Conservation (phyloP, 1,140 invertebrate genomes). For the Harpegnathos saltator region DNA sequence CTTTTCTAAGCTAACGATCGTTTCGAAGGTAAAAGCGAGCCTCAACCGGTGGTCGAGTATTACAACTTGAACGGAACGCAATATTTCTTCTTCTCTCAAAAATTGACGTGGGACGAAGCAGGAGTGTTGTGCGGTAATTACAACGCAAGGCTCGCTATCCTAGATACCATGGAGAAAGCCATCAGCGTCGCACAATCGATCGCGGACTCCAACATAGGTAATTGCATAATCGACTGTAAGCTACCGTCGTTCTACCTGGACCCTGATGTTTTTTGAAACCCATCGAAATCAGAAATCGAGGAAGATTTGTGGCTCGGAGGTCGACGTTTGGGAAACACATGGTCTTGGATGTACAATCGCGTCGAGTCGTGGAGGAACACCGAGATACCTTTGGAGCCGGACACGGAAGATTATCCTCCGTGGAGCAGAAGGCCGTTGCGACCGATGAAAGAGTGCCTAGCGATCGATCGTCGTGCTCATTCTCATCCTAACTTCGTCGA, state of each 20-base stretch:
- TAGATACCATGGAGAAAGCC: slow-evolving; percentile 73
- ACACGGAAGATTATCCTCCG: slow-evolving; percentile 72
- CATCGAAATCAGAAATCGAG: slow-evolving; percentile 66
- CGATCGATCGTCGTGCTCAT: slow-evolving; percentile 67
- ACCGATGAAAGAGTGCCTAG: slow-evolving; percentile 74
- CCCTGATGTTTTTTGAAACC: no score
- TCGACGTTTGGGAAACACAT: slow-evolving; percentile 65
- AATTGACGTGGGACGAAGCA: slow-evolving; percentile 74
- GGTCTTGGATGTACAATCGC: slow-evolving; percentile 71
- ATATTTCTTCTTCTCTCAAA: slow-evolving; percentile 74
- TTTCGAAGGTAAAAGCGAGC: slow-evolving; percentile 61
- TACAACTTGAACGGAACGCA: slow-evolving; percentile 66
- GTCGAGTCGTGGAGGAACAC: slow-evolving; percentile 49
- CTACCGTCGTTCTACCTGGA: no score
- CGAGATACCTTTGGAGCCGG: slow-evolving; percentile 61
- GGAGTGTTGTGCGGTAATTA: slow-evolving; percentile 69
- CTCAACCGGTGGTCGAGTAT: slow-evolving; percentile 72
- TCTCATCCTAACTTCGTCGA: slow-evolving; percentile 73
- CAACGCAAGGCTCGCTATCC: slow-evolving; percentile 67
- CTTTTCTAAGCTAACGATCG: not conserved
- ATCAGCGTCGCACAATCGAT: slow-evolving; percentile 59
- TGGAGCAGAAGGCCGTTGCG: slow-evolving; percentile 70
- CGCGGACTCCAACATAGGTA: slow-evolving; percentile 73
- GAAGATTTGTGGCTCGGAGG: slow-evolving; percentile 74
- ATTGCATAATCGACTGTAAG: not conserved